A percentile compares a stretch with the other conserved stretches of the same genome.
These are phyloP conservation scores for Rhimphoctona megacephalus DNA, from an alignment of 2,888 invertebrate genomes.

Conservation along the genomic window DNA sequence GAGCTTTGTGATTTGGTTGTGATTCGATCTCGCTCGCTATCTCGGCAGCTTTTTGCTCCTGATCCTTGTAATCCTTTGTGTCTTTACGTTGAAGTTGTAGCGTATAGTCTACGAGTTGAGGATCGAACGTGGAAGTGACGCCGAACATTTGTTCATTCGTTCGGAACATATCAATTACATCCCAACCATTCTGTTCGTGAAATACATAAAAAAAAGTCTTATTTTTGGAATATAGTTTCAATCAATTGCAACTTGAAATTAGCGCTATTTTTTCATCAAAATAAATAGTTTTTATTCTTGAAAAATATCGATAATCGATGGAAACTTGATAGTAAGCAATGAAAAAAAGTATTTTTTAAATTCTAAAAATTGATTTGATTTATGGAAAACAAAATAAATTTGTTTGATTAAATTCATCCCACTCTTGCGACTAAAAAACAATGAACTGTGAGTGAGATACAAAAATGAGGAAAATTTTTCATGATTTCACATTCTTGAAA, in stretches of 20 bases:
- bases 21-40: constrained; percentile 97
- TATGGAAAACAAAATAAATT: too few relatives aligned
- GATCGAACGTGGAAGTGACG: constrained; percentile 96
- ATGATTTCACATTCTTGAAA: too few relatives aligned
- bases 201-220: background rate
- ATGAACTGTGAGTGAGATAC: too few relatives aligned
- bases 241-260: background rate
- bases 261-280: background rate
- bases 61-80: constrained; percentile 94
- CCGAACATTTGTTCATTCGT: constrained; percentile 97
- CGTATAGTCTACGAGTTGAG: constrained; percentile 96
- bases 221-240: background rate
- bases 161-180: constrained; percentile 98
- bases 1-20: constrained; percentile 92
- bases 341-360: background rate
- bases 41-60: constrained; percentile 94
- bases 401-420: too few relatives aligned
- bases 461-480: too few relatives aligned
- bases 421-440: too few relatives aligned
- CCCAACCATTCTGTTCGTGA: constrained; percentile 93
- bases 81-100: constrained; percentile 94
- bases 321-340: too few relatives aligned
- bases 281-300: too few relatives aligned
- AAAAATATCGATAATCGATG: too few relatives aligned
- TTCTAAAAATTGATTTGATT: too few relatives aligned